These are phyloP conservation scores for Nothobranchius furzeri DNA, from an alignment of 2,113 vertebrate genomes.

Conservation along the genomic window DNA sequence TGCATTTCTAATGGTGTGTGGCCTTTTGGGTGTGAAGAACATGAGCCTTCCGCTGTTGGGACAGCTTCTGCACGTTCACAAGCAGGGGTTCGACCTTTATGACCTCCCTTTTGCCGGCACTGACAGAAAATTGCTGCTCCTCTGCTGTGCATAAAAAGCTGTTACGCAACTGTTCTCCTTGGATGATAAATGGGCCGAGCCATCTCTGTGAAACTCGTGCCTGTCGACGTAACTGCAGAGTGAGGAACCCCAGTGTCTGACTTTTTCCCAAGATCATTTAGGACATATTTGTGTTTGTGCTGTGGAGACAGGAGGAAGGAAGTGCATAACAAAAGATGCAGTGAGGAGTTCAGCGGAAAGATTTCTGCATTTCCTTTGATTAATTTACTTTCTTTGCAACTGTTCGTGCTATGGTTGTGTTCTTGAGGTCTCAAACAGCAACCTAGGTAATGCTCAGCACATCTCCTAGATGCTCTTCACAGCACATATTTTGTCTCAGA, in stretches of 20 bases:
- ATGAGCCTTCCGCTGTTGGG: constrained; percentile 2
- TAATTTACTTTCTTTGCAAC: constrained; percentile 23
- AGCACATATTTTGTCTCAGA: constrained; percentile 39
- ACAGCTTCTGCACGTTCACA: neutral
- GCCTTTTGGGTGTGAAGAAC: neutral
- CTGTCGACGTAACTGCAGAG: constrained; percentile 49
- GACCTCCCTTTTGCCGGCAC: neutral
- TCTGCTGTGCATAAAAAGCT: neutral
- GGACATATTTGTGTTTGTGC: neutral
- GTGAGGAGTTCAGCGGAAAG: neutral
- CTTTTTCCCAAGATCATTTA: constrained; percentile 16
- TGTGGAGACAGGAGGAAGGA: constrained; percentile 17
- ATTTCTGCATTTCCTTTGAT: constrained; percentile 36
- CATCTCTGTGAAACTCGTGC: constrained; percentile 36
- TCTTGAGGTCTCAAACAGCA: constrained; percentile 38
- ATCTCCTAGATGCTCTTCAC: constrained; percentile 33
- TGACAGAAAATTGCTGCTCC: neutral
- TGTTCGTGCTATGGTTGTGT: constrained; percentile 28
- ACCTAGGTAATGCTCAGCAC: constrained; percentile 24
- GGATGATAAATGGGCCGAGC: constrained; percentile 55
- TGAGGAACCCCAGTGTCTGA: constrained; percentile 39
- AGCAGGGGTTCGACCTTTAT: too few species aligned
- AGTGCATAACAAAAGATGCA: neutral
- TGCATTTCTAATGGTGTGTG: constrained; percentile 10
- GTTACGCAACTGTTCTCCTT: constrained; percentile 63